Evolutionary conservation across 2,888 invertebrate genomes (phyloP), one percentile per base, ranked within the genome.

Genomic region (Laothoe populi): DNA sequence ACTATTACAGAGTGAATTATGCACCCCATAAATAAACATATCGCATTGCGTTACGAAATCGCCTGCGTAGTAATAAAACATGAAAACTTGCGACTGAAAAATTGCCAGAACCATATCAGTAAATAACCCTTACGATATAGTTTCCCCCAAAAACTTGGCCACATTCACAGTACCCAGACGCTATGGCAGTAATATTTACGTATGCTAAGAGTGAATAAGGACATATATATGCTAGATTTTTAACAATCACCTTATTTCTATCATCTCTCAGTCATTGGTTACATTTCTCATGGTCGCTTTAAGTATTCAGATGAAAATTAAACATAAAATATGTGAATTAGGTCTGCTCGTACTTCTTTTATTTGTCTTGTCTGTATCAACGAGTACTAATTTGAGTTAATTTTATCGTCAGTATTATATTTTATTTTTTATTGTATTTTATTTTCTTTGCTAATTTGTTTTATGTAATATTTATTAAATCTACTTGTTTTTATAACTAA

Each of bases 91-190:
- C 26, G 13, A 26, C 49, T 49, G 49, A 49, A 49, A 49, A 49
- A 49, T 49, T 49, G 49, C 49, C 49, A 49, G 31, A 31, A 49
- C 26, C 49, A 49, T 49, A 49, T 31, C 26, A 26, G 49, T 49
- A 49, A 49, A 49, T 49, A 49, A 49, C 49, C 49, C 16, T 24
- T 49, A 31, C 49, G 16, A 49, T 49, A 49, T 49, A 49, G 49
- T 49, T 49, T 10, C 49, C 49, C 26, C 26, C 26, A n/a, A 7
- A 49, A 49, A 31, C 26, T 49, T 49, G 49, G 49, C 49, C 49
- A 16, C 49, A 49, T 49, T 16, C 16, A 23, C 46, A 13, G 5
- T 24, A 13, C 11, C 13, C 19, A 24, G 24, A 16, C 49, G 26
- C n/a, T 8, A 31, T 16, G 26, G 49, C 4, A 49, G 26, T 16